Conservation (phyloP, 2,888 invertebrate species). For the Pollenia labialis region DNA sequence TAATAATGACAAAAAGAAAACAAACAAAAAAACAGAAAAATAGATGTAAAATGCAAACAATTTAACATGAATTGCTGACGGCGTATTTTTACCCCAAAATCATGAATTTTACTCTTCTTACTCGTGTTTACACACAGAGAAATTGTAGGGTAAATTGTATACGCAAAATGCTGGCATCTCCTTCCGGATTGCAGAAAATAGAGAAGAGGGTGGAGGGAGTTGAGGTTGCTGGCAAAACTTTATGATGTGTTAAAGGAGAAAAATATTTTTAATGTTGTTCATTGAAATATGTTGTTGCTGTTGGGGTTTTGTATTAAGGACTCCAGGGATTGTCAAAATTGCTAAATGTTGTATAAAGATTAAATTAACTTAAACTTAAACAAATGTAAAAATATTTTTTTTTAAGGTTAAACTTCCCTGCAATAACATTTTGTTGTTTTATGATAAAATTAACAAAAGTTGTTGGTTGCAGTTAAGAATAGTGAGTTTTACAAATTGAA, state of each 20-base stretch:
- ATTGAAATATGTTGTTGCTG: conserved; percentile 1
- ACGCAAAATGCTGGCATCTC: background rate
- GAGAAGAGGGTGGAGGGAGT: too few species aligned
- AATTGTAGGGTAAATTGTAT: background rate
- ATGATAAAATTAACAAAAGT: background rate
- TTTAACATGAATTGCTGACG: conserved; percentile 30
- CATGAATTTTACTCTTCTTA: background rate
- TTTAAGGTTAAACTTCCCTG: background rate
- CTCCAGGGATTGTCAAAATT: conserved; percentile 9
- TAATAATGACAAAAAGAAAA: background rate
- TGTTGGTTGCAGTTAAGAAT: background rate
- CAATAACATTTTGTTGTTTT: conserved; percentile 13
- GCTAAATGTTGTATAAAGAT: conserved; percentile 3
- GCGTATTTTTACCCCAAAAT: conserved; percentile 21
- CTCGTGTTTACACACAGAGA: background rate
- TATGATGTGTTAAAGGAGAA: conserved; percentile 26
- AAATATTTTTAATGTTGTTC: conserved; percentile 12
- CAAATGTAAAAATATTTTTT: conserved; percentile 9
- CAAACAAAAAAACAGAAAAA: background rate
- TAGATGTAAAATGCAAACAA: conserved; percentile 25
- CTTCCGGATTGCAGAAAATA: background rate
- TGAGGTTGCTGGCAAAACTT: background rate
- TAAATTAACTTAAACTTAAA: conserved; percentile 17
- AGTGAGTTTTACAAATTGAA: background rate
- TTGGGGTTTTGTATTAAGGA: background rate